Evolutionary conservation across 2,888 invertebrate species (phyloP).

Genomic region (Perizoma affinitatum): DNA sequence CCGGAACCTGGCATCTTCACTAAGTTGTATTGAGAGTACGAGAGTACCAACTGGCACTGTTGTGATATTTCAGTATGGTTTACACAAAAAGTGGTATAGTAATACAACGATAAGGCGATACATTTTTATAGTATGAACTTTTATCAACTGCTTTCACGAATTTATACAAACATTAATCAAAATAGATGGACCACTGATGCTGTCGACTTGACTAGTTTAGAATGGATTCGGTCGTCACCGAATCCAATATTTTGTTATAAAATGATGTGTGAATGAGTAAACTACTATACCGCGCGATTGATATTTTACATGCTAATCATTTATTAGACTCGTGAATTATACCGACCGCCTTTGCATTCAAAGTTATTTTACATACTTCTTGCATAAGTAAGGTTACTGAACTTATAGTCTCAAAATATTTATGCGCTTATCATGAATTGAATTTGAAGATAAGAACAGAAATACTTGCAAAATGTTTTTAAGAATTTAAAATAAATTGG

Average conservation of each 20-base stretch:
- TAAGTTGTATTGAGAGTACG: too few species aligned
- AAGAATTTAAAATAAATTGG: too few species aligned
- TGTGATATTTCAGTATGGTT: too few species aligned
- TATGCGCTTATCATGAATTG: slow-evolving; percentile 31
- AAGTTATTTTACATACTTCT: slow-evolving; percentile 19
- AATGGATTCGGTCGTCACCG: neutral
- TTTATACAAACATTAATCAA: too few species aligned
- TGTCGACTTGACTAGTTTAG: too few species aligned
- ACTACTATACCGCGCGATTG: slow-evolving; percentile 8
- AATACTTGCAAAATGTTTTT: neutral
- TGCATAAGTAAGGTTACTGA: slow-evolving; percentile 24
- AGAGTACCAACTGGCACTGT: too few species aligned
- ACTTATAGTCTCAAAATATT: slow-evolving; percentile 22
- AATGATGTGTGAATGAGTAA: slow-evolving; percentile 15
- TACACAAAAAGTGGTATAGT: too few species aligned
- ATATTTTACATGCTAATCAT: slow-evolving; percentile 23
- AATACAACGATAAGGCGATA: too few species aligned
- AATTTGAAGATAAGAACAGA: slow-evolving; percentile 26
- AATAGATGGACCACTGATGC: too few species aligned
- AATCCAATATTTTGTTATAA: slow-evolving; percentile 9
- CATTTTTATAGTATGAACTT: too few species aligned
- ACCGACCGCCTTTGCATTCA: slow-evolving; percentile 23
- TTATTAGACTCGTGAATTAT: slow-evolving; percentile 26
- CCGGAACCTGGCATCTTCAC: too few species aligned
- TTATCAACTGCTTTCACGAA: too few species aligned